These are phyloP conservation scores for Antitype chi DNA, from an alignment of 2,888 invertebrate species.

Conservation along the genomic window DNA sequence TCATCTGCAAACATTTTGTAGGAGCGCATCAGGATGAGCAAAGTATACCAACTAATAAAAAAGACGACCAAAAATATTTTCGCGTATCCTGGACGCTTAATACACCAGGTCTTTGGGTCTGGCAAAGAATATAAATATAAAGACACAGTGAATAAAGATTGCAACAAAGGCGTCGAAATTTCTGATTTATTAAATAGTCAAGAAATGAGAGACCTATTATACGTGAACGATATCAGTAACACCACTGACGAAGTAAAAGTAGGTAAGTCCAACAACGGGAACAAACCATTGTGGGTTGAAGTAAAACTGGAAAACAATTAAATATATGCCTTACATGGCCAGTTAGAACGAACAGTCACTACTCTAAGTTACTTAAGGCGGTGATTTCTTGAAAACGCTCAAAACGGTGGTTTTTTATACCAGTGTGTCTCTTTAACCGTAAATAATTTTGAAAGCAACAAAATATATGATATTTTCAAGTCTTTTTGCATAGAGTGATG, in stretches of 20 bases:
- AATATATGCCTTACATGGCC: background rate
- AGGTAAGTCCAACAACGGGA: background rate
- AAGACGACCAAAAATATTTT: background rate
- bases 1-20: background rate
- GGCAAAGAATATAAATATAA: background rate
- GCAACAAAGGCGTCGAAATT: background rate
- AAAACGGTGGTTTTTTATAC: too few relatives aligned
- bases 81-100: background rate
- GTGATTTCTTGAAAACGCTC: too few relatives aligned
- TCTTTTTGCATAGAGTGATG: too few relatives aligned
- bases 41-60: background rate
- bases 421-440: too few relatives aligned
- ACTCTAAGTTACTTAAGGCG: background rate
- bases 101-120: background rate
- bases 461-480: too few relatives aligned
- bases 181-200: constrained; percentile 3
- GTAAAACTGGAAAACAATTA: background rate
- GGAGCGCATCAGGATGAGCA: background rate
- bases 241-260: background rate
- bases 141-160: background rate
- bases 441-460: too few relatives aligned
- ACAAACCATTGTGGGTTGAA: background rate
- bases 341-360: background rate
- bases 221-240: background rate
- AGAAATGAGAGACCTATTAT: background rate